Conservation (phyloP, 2,113 vertebrate species). For the Burhinus bistriatus region DNA sequence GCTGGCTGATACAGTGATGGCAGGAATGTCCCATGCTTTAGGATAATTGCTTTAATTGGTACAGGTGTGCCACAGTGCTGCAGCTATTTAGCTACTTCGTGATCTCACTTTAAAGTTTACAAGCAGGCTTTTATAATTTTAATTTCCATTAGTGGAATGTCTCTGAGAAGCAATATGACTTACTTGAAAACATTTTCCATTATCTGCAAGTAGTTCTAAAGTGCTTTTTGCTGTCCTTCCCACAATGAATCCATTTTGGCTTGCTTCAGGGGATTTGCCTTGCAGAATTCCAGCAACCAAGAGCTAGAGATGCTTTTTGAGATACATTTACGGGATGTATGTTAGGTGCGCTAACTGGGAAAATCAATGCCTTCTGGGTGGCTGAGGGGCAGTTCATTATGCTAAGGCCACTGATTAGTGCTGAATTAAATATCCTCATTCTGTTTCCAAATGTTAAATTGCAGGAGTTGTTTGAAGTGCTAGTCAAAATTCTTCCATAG, state of each 20-base stretch:
- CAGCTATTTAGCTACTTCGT: not conserved
- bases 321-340: not conserved
- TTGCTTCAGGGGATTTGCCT: conserved; percentile 36
- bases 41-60: conserved; percentile 42
- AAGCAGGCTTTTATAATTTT: conserved; percentile 29
- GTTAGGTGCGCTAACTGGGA: not conserved
- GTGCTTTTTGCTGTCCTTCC: conserved; percentile 27
- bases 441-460: not conserved
- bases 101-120: not conserved
- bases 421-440: not conserved
- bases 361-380: not conserved
- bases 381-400: not conserved
- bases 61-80: not conserved
- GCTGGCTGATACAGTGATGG: not conserved
- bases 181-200: conserved; percentile 39
- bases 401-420: not conserved
- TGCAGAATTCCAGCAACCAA: conserved; percentile 34
- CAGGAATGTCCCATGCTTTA: not conserved
- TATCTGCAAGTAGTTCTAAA: conserved; percentile 48
- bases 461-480: not conserved
- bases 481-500: not conserved
- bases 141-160: conserved; percentile 21
- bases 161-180: conserved; percentile 21
- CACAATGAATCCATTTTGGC: not conserved
- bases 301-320: not conserved